Evolutionary conservation across 2,888 invertebrate genomes (phyloP).

Genomic region (Alsophila aescularia): DNA sequence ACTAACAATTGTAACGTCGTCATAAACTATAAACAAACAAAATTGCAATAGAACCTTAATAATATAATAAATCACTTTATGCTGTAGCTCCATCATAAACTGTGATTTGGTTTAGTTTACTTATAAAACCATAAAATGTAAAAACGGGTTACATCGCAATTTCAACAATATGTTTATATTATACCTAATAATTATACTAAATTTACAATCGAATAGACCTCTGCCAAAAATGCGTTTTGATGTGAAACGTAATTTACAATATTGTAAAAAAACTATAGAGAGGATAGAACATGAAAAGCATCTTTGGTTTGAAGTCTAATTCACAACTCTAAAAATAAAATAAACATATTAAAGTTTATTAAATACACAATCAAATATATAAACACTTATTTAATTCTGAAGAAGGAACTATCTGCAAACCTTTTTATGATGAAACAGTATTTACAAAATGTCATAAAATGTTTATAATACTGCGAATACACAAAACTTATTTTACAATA

Average conservation of each 20-base stretch:
- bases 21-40: constrained; percentile 81
- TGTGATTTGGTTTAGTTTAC: constrained; percentile 31
- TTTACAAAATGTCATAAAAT: constrained; percentile 28
- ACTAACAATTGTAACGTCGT: constrained; percentile 75
- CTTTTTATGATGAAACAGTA: constrained; percentile 7
- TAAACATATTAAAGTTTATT: constrained; percentile 14
- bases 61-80: constrained; percentile 30
- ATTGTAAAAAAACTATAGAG: not conserved
- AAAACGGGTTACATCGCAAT: constrained; percentile 2
- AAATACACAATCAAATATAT: constrained; percentile 14
- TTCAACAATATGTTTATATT: constrained; percentile 1
- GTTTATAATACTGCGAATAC: constrained; percentile 32
- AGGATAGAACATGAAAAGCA: constrained; percentile 19
- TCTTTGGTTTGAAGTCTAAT: constrained; percentile 25
- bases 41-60: constrained; percentile 68
- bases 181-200: not conserved
- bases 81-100: constrained; percentile 23
- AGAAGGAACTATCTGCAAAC: constrained; percentile 15
- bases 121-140: not conserved
- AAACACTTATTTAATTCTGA: constrained; percentile 1
- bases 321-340: constrained; percentile 2
- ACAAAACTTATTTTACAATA: constrained; percentile 18
- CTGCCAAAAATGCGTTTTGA: constrained; percentile 13
- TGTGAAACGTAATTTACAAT: not conserved
- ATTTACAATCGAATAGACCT: constrained; percentile 17